Conservation (phyloP, 2,113 vertebrate genomes). For the Bolborhynchus lineola region DNA sequence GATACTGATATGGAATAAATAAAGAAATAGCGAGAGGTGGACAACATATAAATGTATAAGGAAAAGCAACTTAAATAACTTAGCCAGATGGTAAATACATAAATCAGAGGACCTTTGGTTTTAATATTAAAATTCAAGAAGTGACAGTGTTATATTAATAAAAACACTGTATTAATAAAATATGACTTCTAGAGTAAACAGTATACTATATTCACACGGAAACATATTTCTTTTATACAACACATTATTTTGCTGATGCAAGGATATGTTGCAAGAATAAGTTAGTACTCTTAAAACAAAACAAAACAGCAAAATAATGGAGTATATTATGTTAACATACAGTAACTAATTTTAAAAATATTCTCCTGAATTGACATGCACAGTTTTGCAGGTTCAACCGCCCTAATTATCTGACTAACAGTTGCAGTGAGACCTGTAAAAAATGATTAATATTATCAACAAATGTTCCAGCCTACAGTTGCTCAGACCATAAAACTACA, state of each 20-base stretch:
- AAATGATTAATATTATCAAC: conserved; percentile 59
- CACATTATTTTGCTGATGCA: conserved; percentile 65
- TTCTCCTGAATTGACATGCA: conserved; percentile 45
- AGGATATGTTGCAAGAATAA: conserved; percentile 63
- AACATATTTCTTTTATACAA: conserved; percentile 71
- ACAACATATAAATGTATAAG: conserved; percentile 75
- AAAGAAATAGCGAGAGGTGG: conserved; percentile 74
- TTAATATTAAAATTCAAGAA: conserved; percentile 72
- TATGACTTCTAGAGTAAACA: conserved; percentile 70
- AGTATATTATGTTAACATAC: conserved; percentile 39
- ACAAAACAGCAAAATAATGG: conserved; percentile 70
- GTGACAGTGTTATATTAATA: conserved; percentile 71
- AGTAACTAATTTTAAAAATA: conserved; percentile 57
- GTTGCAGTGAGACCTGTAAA: conserved; percentile 56
- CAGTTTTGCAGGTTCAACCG: conserved; percentile 50
- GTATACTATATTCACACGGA: conserved; percentile 58
- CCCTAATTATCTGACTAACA: conserved; percentile 65
- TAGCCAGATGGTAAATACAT: conserved; percentile 72
- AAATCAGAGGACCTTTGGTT: conserved; percentile 71
- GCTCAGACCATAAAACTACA: conserved; percentile 59
- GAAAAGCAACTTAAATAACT: conserved; percentile 77
- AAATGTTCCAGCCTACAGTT: conserved; percentile 56
- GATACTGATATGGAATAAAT: conserved; percentile 76
- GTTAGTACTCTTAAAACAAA: conserved; percentile 61
- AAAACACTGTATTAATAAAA: conserved; percentile 76